These are phyloP conservation scores for Chymomyza amoena DNA, from an alignment of 2,888 invertebrate species.

Conservation along the genomic window DNA sequence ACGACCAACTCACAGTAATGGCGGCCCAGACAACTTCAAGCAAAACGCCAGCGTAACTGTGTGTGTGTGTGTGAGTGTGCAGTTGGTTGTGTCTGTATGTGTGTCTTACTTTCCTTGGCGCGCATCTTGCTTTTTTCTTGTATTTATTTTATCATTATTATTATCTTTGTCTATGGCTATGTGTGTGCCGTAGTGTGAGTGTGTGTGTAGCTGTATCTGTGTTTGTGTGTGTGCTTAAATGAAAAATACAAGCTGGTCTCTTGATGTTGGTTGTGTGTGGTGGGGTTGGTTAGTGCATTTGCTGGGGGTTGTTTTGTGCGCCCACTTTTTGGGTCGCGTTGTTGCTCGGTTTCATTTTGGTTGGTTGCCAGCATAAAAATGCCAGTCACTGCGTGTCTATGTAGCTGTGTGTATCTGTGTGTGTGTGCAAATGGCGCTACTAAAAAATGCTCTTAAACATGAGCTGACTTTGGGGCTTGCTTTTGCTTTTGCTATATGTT, in stretches of 20 bases:
- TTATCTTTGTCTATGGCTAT: slow-evolving; percentile 76
- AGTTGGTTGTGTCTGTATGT: neutral
- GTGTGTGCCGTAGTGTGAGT: slow-evolving; percentile 32
- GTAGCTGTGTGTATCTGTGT: neutral
- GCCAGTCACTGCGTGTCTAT: slow-evolving; percentile 39
- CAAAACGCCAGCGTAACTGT: neutral
- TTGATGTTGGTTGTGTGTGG: too few relatives aligned
- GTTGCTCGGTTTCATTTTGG: slow-evolving; percentile 59
- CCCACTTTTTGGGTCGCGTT: slow-evolving; percentile 59
- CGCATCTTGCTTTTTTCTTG: slow-evolving; percentile 41
- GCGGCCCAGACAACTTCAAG: slow-evolving; percentile 39
- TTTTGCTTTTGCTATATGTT: neutral
- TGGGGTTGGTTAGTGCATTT: neutral
- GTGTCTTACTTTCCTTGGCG: slow-evolving; percentile 11
- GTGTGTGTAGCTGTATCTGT: slow-evolving; percentile 19
- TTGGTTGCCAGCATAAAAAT: slow-evolving; percentile 67
- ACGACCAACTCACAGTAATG: slow-evolving; percentile 28
- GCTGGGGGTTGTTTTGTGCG: slow-evolving; percentile 59
- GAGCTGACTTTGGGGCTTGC: slow-evolving; percentile 42
- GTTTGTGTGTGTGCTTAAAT: slow-evolving; percentile 38
- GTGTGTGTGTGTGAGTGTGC: neutral
- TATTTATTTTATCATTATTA: slow-evolving; percentile 77
- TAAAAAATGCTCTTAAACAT: slow-evolving; percentile 69
- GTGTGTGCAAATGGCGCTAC: slow-evolving; percentile 25
- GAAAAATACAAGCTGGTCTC: slow-evolving; percentile 46